A percentile compares a stretch with the other conserved stretches of the same genome.
These are phyloP conservation scores for Alcis repandata DNA, from an alignment of 2,888 invertebrate genomes.

Conservation along the genomic window DNA sequence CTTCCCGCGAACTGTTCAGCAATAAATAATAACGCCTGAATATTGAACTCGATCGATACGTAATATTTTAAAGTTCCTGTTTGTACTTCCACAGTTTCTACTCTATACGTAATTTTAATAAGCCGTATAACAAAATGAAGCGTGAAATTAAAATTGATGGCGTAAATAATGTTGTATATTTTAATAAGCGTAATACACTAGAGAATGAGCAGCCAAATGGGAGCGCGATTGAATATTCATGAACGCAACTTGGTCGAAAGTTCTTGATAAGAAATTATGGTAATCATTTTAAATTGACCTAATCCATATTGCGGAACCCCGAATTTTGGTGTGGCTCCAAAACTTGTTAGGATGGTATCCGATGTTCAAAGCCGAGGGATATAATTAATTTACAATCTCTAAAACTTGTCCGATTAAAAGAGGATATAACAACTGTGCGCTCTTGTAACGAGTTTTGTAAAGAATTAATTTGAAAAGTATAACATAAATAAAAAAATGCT, in stretches of 20 bases:
- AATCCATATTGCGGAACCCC: conserved; percentile 72
- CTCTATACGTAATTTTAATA: conserved; percentile 33
- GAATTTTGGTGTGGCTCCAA: conserved; percentile 58
- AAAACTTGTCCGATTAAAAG: conserved; percentile 21
- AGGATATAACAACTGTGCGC: conserved; percentile 20
- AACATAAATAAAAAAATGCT: no score
- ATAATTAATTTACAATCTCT: conserved; percentile 70
- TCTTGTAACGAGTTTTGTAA: conserved; percentile 9
- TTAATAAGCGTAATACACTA: conserved; percentile 60
- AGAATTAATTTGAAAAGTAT: background rate
- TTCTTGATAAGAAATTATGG: conserved; percentile 79
- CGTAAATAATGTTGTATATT: conserved; percentile 46
- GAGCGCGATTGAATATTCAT: conserved; percentile 72
- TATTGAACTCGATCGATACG: conserved; percentile 65
- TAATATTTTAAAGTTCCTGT: conserved; percentile 65
- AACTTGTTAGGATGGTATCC: conserved; percentile 60
- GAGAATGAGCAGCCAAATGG: conserved; percentile 63
- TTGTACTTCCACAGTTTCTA: conserved; percentile 45
- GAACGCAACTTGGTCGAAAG: conserved; percentile 68
- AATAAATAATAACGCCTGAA: conserved; percentile 72
- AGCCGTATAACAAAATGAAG: conserved; percentile 23
- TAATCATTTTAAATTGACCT: conserved; percentile 80
- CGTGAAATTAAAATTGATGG: conserved; percentile 30
- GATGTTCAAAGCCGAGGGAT: conserved; percentile 43
- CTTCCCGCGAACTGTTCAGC: conserved; percentile 66